Evolutionary conservation across 2,113 vertebrate species (phyloP), one percentile per base, ranked within the genome.

Genomic region (Motacilla alba): DNA sequence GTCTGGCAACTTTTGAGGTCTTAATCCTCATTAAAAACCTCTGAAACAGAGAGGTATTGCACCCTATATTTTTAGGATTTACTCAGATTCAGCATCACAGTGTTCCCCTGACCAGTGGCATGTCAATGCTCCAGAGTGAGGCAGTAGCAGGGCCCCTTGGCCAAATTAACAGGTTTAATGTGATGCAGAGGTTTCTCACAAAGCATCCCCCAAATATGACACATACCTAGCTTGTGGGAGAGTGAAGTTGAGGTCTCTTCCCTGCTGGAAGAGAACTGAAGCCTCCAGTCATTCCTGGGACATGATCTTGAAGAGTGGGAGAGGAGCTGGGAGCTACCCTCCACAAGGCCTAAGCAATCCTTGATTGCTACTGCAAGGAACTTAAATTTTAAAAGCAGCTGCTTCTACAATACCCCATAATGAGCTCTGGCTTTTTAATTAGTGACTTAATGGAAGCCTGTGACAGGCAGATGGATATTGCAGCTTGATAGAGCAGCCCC

Each of bases 301-400:
- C 2, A 5, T 1, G 3, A 76, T 62, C 23, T 76, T 5, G 4
- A 44, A 80, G 22, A 33, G 15, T 1, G 0, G 37, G 16, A 84
- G 28, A 78, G 33, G 21, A 78, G 5, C 15, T 11, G 2, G 18
- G 21, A 87, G 58, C 9, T 5, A 8, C 14, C 26, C 17, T 56
- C 10, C 12, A 28, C 18, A 75, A 76, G 17, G 23, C 2, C 31
- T 66, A 80, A 60, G 14, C 7, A 58, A 50, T 20, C 13, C 21
- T 1, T 2, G 39, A n/a, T 30, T 90, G 39, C 43, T 80, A 26
- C 50, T 83, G 55, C 77, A 83, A 86, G 26, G 31, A 50, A 47
- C 13, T 20, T 60, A 30, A 21, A 66, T 66, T 86, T 80, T 64
- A 79, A 66, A 90, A 76, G 35, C 55, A 55, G 7, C 19, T 80